Percentiles rank a stretch among this genome's conserved stretches.
Evolutionary conservation across 2,113 vertebrate species (phyloP).

Genomic region (Lampris incognitus): DNA sequence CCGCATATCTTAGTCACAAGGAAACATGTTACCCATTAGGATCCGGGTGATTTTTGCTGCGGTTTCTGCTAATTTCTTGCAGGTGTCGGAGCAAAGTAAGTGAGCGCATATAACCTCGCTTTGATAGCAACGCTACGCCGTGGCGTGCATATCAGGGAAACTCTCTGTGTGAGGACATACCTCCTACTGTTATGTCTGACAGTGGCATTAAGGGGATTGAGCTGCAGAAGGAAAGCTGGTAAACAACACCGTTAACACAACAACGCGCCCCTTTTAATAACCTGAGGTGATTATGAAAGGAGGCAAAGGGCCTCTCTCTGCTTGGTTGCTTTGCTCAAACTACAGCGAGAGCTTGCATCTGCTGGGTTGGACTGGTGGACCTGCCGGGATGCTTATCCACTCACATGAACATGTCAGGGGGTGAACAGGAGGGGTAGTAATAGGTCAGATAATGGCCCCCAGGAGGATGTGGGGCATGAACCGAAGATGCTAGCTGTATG

Average conservation of each 20-base stretch:
- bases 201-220: slow-evolving; percentile 59
- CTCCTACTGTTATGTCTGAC: slow-evolving; percentile 60
- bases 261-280: slow-evolving; percentile 41
- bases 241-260: slow-evolving; percentile 55
- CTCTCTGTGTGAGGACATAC: slow-evolving; percentile 41
- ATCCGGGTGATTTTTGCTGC: slow-evolving; percentile 3
- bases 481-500: slow-evolving; percentile 17
- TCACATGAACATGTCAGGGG: slow-evolving; percentile 37
- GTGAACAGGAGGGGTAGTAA: slow-evolving; percentile 45
- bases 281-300: slow-evolving; percentile 50
- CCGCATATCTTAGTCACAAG: slow-evolving; percentile 22
- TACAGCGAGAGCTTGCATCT: slow-evolving; percentile 29
- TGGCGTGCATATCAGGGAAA: slow-evolving; percentile 38
- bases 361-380: slow-evolving; percentile 52
- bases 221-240: slow-evolving; percentile 47
- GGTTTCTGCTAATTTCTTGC: slow-evolving; percentile 16
- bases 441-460: slow-evolving; percentile 61
- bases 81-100: slow-evolving; percentile 28
- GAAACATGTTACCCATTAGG: slow-evolving; percentile 26
- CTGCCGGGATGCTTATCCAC: slow-evolving; percentile 63
- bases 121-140: slow-evolving; percentile 35
- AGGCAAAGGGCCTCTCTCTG: slow-evolving; percentile 60
- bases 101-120: slow-evolving; percentile 24
- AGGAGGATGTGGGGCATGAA: not conserved
- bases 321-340: slow-evolving; percentile 48